phyloP scores from a whole-genome alignment of 2,113 vertebrate genomes.

The Syrrhaptes paradoxus region DNA sequence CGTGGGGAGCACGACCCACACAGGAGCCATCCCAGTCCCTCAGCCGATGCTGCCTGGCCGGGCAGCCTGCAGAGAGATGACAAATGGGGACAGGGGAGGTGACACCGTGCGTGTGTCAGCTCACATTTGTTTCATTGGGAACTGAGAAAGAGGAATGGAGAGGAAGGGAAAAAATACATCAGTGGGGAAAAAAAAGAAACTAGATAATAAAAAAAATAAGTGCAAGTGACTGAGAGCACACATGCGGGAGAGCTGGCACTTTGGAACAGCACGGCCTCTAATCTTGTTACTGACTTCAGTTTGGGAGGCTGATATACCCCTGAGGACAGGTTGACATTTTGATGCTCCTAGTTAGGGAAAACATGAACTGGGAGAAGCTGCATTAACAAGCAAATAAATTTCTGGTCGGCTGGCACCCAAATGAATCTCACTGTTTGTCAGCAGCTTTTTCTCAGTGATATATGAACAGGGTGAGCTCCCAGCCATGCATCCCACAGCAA shows the following conservation, averaged over 20 bases:
- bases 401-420: constrained; percentile 31
- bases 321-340: constrained; percentile 76
- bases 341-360: constrained; percentile 73
- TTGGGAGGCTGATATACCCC: constrained; percentile 67
- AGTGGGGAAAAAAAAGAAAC: not conserved
- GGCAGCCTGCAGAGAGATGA: not conserved
- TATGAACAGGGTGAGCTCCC: not conserved
- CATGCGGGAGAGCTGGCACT: not conserved
- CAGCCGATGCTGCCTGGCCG: rapidly evolving
- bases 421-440: not conserved
- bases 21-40: not conserved
- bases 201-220: not conserved
- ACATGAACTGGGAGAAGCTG: constrained; percentile 61
- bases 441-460: constrained; percentile 18
- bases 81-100: not conserved
- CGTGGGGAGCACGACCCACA: rapidly evolving
- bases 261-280: not conserved
- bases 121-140: not conserved
- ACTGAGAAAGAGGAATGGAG: not conserved
- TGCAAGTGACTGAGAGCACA: not conserved
- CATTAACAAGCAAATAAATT: constrained; percentile 72
- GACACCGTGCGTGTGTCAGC: not conserved
- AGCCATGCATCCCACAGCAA: not conserved
- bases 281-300: constrained; percentile 40
- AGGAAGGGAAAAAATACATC: not conserved